These are phyloP conservation scores for Phymastichus coffea DNA, from an alignment of 1,140 invertebrate genomes.

Conservation along the genomic window DNA sequence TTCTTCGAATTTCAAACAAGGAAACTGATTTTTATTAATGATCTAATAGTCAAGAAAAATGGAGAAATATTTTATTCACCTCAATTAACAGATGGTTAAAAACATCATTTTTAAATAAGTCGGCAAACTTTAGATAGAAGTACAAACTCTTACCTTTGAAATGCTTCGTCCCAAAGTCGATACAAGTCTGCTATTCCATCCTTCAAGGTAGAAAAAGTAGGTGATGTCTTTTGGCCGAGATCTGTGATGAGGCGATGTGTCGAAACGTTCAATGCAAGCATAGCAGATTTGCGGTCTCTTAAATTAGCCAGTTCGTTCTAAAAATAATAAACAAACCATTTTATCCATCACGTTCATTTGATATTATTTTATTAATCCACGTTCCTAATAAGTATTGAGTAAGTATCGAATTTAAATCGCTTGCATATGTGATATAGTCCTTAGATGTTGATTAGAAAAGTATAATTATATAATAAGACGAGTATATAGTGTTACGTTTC, in stretches of 20 bases:
- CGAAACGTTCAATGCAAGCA: conserved; percentile 72
- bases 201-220: conserved; percentile 60
- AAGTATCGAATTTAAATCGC: conserved; percentile 7
- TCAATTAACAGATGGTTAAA: too few relatives aligned
- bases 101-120: too few relatives aligned
- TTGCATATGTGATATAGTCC: too few relatives aligned
- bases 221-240: conserved; percentile 53
- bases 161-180: conserved; percentile 73
- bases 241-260: conserved; percentile 70
- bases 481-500: too few relatives aligned
- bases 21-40: too few relatives aligned
- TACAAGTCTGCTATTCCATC: conserved; percentile 74
- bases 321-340: too few relatives aligned
- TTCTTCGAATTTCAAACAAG: too few relatives aligned
- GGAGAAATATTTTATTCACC: too few relatives aligned
- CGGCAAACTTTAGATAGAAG: too few relatives aligned
- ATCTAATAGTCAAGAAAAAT: too few relatives aligned
- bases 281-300: conserved; percentile 68
- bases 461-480: too few relatives aligned
- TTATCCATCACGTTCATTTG: conserved; percentile 52
- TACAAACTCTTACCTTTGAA: conserved; percentile 70
- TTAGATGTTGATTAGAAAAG: conserved; percentile 1
- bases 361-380: conserved; percentile 39
- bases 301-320: conserved; percentile 68
- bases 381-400: conserved; percentile 41